phyloP scores from a whole-genome alignment of 1,140 invertebrate genomes.

The Achatina immaculata region DNA sequence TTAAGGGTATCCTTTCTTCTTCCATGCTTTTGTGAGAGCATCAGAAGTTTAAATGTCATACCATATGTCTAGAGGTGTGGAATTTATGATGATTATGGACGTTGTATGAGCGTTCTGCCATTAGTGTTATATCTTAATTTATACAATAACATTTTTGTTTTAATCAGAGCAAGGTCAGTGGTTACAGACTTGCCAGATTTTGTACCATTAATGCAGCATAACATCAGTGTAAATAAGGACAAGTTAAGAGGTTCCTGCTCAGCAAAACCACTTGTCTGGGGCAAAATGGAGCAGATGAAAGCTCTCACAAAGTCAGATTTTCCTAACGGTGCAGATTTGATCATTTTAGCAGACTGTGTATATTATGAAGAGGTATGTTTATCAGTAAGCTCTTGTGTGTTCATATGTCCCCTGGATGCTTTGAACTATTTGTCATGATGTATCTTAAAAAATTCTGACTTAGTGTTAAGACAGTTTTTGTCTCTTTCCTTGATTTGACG shows the following conservation, averaged over 20 bases:
- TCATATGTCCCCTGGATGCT: too few species aligned
- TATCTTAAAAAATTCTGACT: background rate
- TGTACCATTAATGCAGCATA: slow-evolving; percentile 77
- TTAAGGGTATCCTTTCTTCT: too few species aligned
- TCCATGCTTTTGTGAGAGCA: too few species aligned
- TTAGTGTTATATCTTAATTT: too few species aligned
- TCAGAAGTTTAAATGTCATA: too few species aligned
- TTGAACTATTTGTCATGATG: too few species aligned
- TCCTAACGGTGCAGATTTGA: slow-evolving; percentile 74
- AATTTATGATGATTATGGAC: too few species aligned
- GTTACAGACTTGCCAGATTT: slow-evolving; percentile 81
- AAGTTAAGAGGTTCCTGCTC: slow-evolving; percentile 74
- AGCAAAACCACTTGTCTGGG: slow-evolving; percentile 77
- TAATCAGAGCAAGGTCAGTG: slow-evolving; percentile 78
- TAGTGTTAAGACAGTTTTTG: background rate
- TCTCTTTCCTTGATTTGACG: background rate
- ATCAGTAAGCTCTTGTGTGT: background rate
- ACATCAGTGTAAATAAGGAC: slow-evolving; percentile 77
- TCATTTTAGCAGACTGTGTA: slow-evolving; percentile 81
- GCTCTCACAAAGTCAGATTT: slow-evolving; percentile 74
- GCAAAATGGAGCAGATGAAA: slow-evolving; percentile 65
- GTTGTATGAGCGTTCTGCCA: too few species aligned
- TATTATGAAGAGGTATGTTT: slow-evolving; percentile 81
- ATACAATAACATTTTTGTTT: slow-evolving; percentile 32
- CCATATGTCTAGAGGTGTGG: too few species aligned